Evolutionary conservation across 2,888 invertebrate genomes (phyloP).

Genomic region (Steinernema carpocapsae): DNA sequence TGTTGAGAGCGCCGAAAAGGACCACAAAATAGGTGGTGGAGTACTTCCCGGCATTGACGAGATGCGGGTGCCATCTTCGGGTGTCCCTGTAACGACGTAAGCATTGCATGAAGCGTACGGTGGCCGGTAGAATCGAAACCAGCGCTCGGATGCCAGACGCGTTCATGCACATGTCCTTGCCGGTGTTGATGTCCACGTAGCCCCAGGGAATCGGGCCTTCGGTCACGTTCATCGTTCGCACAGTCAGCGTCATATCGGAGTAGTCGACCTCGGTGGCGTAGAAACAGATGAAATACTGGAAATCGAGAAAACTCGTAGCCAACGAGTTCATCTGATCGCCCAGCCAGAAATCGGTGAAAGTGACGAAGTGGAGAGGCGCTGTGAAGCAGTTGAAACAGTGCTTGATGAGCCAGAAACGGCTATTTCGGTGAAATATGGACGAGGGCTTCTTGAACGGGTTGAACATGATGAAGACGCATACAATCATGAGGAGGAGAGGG

Average conservation of each 20-base stretch:
- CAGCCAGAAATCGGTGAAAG: slow-evolving; percentile 74
- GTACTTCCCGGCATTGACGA: slow-evolving; percentile 97
- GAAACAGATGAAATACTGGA: slow-evolving; percentile 91
- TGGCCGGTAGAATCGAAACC: slow-evolving; percentile 90
- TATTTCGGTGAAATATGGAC: slow-evolving; percentile 75
- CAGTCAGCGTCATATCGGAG: slow-evolving; percentile 49
- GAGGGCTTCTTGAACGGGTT: slow-evolving; percentile 91
- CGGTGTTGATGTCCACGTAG: slow-evolving; percentile 64
- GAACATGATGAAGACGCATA: slow-evolving; percentile 81
- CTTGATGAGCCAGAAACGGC: slow-evolving; percentile 67
- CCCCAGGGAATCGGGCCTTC: slow-evolving; percentile 66
- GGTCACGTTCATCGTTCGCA: slow-evolving; percentile 60
- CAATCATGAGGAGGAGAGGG: slow-evolving; percentile 81
- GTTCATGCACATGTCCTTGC: slow-evolving; percentile 75
- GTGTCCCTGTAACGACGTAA: slow-evolving; percentile 92
- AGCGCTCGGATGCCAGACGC: slow-evolving; percentile 80
- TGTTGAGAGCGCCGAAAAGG: slow-evolving; percentile 74
- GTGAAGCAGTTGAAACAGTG: slow-evolving; percentile 68
- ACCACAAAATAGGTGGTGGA: slow-evolving; percentile 94
- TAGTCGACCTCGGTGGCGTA: slow-evolving; percentile 75
- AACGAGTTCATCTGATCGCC: slow-evolving; percentile 80
- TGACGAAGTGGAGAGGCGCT: slow-evolving; percentile 72
- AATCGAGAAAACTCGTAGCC: slow-evolving; percentile 85
- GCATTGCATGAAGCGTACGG: slow-evolving; percentile 97
- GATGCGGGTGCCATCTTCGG: slow-evolving; percentile 84